A percentile compares a stretch with the other conserved stretches of the same genome.
These are phyloP conservation scores for Microctonus brassicae DNA, from an alignment of 2,888 invertebrate genomes.

Conservation along the genomic window DNA sequence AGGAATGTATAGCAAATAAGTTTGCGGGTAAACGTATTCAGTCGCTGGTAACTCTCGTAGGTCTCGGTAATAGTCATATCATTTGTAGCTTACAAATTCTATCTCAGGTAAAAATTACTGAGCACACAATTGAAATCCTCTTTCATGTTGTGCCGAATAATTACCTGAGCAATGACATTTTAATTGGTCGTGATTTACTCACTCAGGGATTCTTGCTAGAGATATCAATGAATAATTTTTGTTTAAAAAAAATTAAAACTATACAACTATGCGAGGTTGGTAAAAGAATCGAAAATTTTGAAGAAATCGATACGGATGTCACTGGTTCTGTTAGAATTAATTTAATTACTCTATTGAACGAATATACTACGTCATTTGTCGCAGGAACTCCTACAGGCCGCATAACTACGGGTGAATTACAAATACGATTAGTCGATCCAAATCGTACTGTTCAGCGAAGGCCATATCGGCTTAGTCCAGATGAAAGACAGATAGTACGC, in stretches of 20 bases:
- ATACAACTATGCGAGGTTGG: conserved; percentile 13
- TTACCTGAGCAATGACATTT: conserved; percentile 3
- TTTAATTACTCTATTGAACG: conserved; percentile 26
- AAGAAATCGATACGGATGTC: conserved; percentile 31
- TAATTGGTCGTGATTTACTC: conserved; percentile 27
- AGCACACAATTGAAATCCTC: too few relatives aligned
- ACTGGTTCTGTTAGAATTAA: conserved; percentile 8
- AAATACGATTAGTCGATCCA: conserved; percentile 40
- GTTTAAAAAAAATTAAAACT: background rate
- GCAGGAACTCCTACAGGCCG: conserved; percentile 27
- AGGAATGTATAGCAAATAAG: too few relatives aligned
- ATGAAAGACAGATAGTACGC: conserved; percentile 35
- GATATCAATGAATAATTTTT: conserved; percentile 13
- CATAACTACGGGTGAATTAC: conserved; percentile 38
- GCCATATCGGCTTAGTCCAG: conserved; percentile 35
- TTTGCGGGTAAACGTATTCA: too few relatives aligned
- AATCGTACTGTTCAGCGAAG: conserved; percentile 38
- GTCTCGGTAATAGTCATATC: too few relatives aligned
- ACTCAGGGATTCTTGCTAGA: conserved; percentile 11
- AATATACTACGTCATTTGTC: conserved; percentile 30
- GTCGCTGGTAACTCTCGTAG: too few relatives aligned
- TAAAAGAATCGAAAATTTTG: conserved; percentile 14
- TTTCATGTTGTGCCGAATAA: conserved; percentile 19
- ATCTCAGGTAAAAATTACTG: too few relatives aligned
- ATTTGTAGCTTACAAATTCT: too few relatives aligned